These are phyloP conservation scores for Yponomeuta sedellus DNA, from an alignment of 2,888 invertebrate species.

Conservation along the genomic window DNA sequence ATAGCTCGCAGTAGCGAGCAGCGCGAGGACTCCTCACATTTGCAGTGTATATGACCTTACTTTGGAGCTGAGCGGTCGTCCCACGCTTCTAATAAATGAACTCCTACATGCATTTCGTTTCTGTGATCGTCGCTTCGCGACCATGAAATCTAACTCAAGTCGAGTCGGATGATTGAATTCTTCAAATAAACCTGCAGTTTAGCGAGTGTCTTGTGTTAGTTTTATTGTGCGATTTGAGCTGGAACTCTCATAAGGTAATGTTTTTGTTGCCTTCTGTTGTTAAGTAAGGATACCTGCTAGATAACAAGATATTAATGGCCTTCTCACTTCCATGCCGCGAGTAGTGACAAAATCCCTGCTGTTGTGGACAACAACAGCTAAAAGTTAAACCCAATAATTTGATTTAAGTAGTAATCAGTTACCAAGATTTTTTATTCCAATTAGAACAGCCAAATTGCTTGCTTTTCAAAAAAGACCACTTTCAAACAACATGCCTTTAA, in stretches of 20 bases:
- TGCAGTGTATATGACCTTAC: slow-evolving; percentile 56
- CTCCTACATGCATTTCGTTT: slow-evolving; percentile 52
- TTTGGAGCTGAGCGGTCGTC: slow-evolving; percentile 54
- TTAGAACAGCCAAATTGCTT: not conserved
- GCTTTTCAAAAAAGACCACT: slow-evolving; percentile 26
- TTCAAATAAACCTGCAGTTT: slow-evolving; percentile 1
- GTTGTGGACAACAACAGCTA: no score
- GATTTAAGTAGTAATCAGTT: not conserved
- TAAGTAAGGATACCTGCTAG: not conserved
- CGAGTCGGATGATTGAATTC: not conserved
- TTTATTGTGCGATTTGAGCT: not conserved
- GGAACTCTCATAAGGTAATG: not conserved
- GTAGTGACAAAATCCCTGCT: not conserved
- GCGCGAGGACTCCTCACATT: slow-evolving; percentile 37
- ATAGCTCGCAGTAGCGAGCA: slow-evolving; percentile 22
- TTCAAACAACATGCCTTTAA: slow-evolving; percentile 40
- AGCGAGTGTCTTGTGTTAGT: not conserved
- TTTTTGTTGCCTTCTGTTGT: not conserved
- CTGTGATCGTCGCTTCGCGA: not conserved
- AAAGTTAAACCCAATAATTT: no score
- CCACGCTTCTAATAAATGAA: slow-evolving; percentile 63
- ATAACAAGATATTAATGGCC: not conserved
- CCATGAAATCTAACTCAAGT: not conserved
- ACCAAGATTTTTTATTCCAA: not conserved
- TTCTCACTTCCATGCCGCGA: not conserved